Conservation (phyloP, 2,113 vertebrate species). For the Phylloscopus whistleri region DNA sequence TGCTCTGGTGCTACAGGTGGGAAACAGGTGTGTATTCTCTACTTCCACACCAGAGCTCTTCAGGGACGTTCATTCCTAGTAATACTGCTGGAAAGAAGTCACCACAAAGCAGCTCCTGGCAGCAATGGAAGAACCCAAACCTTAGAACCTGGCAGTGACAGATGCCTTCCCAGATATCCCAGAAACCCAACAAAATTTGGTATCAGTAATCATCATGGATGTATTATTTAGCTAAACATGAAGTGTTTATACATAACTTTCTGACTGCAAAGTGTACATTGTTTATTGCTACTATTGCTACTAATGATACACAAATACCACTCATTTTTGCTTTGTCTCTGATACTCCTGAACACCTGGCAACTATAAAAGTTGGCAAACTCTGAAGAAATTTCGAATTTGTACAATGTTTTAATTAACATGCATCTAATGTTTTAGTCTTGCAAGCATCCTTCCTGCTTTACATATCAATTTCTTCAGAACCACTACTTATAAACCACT, state of each 20-base stretch:
- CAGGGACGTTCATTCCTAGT: neutral
- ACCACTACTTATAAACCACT: neutral
- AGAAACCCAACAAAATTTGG: neutral
- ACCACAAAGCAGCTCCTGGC: neutral
- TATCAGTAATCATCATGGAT: neutral
- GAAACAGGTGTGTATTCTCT: neutral
- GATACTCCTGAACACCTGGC: neutral
- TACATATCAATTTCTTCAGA: neutral
- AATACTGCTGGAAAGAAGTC: neutral
- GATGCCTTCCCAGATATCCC: neutral
- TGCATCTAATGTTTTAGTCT: neutral
- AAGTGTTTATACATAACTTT: neutral
- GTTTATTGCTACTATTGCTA: neutral
- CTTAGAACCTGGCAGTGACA: neutral
- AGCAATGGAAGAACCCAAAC: neutral
- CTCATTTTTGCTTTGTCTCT: neutral
- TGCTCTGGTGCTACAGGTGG: neutral
- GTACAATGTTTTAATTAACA: neutral
- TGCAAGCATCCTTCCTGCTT: neutral
- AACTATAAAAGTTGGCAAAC: neutral
- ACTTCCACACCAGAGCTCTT: neutral
- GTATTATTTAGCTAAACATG: neutral
- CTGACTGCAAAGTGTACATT: neutral
- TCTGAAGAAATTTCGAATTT: neutral
- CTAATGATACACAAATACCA: neutral